phyloP scores from a whole-genome alignment of 1,140 invertebrate species.

The Brachionus rotundiformis region DNA sequence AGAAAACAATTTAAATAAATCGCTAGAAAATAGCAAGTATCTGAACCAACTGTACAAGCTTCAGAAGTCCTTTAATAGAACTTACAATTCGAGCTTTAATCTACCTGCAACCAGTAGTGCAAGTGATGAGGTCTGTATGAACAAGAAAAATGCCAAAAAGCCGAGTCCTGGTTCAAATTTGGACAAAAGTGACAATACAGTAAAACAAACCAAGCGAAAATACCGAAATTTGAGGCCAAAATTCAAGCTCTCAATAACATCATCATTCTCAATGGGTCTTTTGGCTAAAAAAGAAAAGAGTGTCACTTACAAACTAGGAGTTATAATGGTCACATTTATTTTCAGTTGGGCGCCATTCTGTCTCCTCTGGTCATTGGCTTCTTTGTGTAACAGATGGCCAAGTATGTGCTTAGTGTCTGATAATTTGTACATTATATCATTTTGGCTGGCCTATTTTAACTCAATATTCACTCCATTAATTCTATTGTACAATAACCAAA shows the following conservation, averaged over 20 bases:
- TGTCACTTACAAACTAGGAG: slow-evolving; percentile 51
- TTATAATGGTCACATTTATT: slow-evolving; percentile 52
- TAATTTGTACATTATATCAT: slow-evolving; percentile 51
- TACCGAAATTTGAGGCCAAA: background rate
- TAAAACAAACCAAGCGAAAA: background rate
- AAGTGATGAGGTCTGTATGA: too few species aligned
- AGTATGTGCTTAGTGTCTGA: slow-evolving; percentile 30
- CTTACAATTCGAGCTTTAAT: slow-evolving; percentile 20
- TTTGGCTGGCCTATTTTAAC: slow-evolving; percentile 54
- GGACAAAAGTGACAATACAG: background rate
- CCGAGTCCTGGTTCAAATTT: background rate
- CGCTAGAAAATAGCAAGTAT: slow-evolving; percentile 26
- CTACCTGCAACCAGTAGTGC: background rate
- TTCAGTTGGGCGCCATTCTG: slow-evolving; percentile 54
- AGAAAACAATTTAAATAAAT: background rate
- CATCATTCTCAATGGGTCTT: background rate
- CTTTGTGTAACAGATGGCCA: slow-evolving; percentile 44
- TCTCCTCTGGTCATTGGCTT: slow-evolving; percentile 53
- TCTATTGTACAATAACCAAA: slow-evolving; percentile 52
- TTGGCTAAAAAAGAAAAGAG: slow-evolving; percentile 44
- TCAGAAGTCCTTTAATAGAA: background rate
- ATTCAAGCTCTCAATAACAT: slow-evolving; percentile 14
- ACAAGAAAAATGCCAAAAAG: background rate
- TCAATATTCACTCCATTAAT: slow-evolving; percentile 54
- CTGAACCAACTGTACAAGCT: background rate